Percentiles rank a stretch among this genome's conserved stretches.
phyloP scores from a whole-genome alignment of 2,113 vertebrate genomes.

The Prolemur simus region DNA sequence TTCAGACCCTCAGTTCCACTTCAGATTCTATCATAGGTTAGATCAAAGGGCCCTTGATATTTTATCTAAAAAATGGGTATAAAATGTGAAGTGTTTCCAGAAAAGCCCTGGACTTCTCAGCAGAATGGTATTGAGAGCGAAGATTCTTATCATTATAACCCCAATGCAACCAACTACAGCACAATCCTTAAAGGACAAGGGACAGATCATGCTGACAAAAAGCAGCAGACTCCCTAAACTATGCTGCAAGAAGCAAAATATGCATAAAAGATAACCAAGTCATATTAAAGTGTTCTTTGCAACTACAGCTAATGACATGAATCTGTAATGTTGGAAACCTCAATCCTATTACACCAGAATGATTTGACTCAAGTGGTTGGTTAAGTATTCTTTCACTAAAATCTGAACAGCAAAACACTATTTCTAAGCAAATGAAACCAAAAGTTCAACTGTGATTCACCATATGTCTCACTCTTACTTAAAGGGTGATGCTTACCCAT shows the following conservation, averaged over 20 bases:
- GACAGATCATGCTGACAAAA: not conserved
- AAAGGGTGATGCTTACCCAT: not conserved
- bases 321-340: not conserved
- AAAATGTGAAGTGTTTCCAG: not conserved
- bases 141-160: not conserved
- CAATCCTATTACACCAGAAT: not conserved
- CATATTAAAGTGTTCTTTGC: not conserved
- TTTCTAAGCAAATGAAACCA: not conserved
- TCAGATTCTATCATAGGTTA: not conserved
- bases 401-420: not conserved
- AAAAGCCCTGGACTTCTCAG: not conserved
- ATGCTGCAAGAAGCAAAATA: not conserved
- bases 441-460: not conserved
- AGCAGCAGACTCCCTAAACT: not conserved
- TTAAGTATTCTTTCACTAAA: not conserved
- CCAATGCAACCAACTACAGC: not conserved
- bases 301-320: not conserved
- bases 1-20: not conserved
- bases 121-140: not conserved
- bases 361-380: not conserved
- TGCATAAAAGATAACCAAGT: not conserved
- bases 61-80: not conserved
- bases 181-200: not conserved
- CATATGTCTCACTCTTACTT: not conserved
- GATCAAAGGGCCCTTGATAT: not conserved